Conservation (phyloP, 2,113 vertebrate genomes). For the Mesitornis unicolor region DNA sequence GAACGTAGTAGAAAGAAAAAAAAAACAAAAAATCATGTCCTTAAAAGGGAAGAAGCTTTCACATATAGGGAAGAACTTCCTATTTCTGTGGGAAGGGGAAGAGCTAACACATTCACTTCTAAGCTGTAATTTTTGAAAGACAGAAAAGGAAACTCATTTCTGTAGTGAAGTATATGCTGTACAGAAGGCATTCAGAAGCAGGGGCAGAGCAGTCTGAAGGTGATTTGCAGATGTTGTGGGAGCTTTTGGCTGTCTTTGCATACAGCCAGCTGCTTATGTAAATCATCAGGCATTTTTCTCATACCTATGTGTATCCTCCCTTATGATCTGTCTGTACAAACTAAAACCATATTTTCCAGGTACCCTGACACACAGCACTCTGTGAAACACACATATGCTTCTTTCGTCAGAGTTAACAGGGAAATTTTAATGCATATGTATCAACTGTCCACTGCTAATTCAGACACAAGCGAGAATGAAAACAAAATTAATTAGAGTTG, state of each 20-base stretch:
- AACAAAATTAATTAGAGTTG: conserved; percentile 45
- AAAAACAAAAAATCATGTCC: neutral
- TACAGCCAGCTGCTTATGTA: conserved; percentile 40
- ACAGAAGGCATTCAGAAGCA: neutral
- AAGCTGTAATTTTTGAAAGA: neutral
- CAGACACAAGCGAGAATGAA: conserved; percentile 11
- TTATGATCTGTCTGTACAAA: conserved; percentile 1
- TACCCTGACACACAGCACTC: neutral
- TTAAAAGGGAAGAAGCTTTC: neutral
- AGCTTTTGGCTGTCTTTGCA: neutral
- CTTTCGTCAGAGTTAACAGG: neutral
- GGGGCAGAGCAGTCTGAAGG: neutral
- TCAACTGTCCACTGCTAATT: conserved; percentile 28
- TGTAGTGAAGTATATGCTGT: neutral
- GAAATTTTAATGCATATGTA: conserved; percentile 38
- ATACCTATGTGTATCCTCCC: conserved; percentile 8
- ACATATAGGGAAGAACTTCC: neutral
- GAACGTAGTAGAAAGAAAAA: neutral
- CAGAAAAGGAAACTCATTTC: neutral
- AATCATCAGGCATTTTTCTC: conserved; percentile 22
- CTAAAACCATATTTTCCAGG: conserved; percentile 5
- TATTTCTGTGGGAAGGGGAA: neutral
- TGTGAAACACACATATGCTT: conserved; percentile 43
- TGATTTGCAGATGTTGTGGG: neutral
- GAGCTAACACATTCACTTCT: neutral